phyloP scores from a whole-genome alignment of 2,888 invertebrate genomes.

The Drosophila borborema region DNA sequence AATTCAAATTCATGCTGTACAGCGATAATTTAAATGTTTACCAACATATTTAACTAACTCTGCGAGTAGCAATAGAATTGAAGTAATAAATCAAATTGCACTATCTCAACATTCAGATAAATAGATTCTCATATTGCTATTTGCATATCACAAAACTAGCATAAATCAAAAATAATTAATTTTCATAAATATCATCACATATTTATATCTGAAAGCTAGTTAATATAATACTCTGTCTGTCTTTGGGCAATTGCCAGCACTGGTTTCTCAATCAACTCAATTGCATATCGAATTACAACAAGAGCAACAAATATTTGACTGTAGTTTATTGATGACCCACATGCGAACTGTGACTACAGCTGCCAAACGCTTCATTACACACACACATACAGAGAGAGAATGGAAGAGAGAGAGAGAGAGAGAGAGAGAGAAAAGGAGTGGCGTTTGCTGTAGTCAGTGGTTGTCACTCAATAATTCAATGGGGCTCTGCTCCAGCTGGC shows the following conservation, averaged over 20 bases:
- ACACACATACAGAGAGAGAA: conserved; percentile 11
- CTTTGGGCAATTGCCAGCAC: conserved; percentile 9
- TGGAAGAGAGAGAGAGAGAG: not conserved
- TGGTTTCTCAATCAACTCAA: conserved; percentile 8
- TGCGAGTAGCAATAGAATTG: not conserved
- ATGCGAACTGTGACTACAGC: conserved; percentile 47
- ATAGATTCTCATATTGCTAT: not conserved
- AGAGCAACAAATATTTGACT: conserved; percentile 16
- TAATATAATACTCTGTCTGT: not conserved
- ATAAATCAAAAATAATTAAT: not conserved
- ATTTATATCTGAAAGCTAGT: not conserved
- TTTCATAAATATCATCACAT: not conserved
- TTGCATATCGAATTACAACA: conserved; percentile 9
- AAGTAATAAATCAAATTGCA: not conserved
- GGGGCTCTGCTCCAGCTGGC: conserved; percentile 29
- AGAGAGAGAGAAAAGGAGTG: not conserved
- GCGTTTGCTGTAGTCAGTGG: conserved; percentile 18
- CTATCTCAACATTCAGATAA: not conserved
- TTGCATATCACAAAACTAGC: not conserved
- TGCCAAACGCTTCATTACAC: conserved; percentile 63
- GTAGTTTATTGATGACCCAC: conserved; percentile 68
- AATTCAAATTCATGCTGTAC: too few relatives aligned
- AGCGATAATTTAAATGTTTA: too few relatives aligned
- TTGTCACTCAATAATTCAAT: conserved; percentile 71
- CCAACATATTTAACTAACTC: not conserved